phyloP scores from a whole-genome alignment of 2,797 vertebrate genomes.

The Scomberomorus guttatus region DNA sequence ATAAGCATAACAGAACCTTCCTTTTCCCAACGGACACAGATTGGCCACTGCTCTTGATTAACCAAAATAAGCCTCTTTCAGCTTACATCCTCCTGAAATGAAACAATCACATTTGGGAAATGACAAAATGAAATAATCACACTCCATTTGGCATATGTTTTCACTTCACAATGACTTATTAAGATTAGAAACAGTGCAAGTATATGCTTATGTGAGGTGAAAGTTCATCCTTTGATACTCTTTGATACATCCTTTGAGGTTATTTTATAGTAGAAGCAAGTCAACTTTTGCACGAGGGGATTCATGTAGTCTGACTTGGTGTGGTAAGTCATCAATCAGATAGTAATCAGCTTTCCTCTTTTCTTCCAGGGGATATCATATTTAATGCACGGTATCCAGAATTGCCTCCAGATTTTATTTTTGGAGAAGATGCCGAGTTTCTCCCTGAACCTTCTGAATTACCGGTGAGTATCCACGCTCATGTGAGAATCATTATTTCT shows the following conservation, averaged over 20 bases:
- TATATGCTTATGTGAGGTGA: background rate
- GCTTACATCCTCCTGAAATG: no score
- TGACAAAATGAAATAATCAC: background rate
- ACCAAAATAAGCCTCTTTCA: no score
- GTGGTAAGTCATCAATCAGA: background rate
- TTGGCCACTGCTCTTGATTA: no score
- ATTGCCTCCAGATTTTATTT: conserved; percentile 98
- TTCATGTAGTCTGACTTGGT: background rate
- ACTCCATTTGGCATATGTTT: no score
- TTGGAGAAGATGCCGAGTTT: conserved; percentile 98
- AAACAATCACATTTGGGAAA: no score
- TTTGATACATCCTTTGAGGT: no score
- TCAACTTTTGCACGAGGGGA: background rate
- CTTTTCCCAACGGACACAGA: no score
- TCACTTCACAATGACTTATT: no score
- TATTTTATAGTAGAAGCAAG: background rate
- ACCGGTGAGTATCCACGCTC: conserved; percentile 87
- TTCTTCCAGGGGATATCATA: conserved; percentile 95
- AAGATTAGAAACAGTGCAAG: background rate
- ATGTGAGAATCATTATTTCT: background rate
- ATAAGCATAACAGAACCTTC: no score
- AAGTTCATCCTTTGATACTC: background rate
- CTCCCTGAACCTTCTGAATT: conserved; percentile 95
- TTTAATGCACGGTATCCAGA: conserved; percentile 97
- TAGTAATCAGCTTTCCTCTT: conserved; percentile 9